Base-by-base conservation (phyloP, 2,113 vertebrate genomes). In the Psilopsiagon aurifrons region DNA sequence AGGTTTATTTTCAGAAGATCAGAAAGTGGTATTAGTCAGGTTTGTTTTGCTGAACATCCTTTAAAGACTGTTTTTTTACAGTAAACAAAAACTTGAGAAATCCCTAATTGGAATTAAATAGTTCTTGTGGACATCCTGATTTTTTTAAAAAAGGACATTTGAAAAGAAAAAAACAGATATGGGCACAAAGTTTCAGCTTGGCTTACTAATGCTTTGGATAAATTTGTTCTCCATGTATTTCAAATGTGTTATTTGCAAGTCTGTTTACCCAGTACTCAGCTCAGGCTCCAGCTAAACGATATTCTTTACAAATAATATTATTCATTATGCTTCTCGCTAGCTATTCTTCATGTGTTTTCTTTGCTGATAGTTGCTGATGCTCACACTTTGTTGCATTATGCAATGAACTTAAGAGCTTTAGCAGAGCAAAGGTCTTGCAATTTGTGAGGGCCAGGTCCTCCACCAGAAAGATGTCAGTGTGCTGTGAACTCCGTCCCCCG, bases 51-150 rank as follows among this genome's bases (percentile, higher is more conserved):
- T 88, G 79, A 90, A 29, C 25, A 43, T 67, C 37, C 27, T 91
- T 86, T 83, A 85, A 93, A 92, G 29, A 39, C 39, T 60, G 2
- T 62, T 96, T 88, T 94, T 87, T 47, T 86, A 77, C 55, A 47
- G 77, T 89, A 96, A 95, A 94, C 70, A 88, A 93, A 85, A 88
- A 74, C 37, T 82, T 94, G 46, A 92, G 69, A 94, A 92, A 90
- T 64, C 13, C 24, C 57, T 93, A 94, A 97, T 63, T 96, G 92
- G 68, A 96, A 95, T 96, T 96, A 94, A 78, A 75, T 49, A 82
- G 62, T 51, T 86, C 66, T 41, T 69, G 51, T 63, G 55, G 35
- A 70, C 27, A 64, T 73, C 7, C 12, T 4, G 35, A 20, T 57
- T 60, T 78, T 77, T 88, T 84, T 31, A 11, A 9, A 62, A 95